A percentile compares a stretch with the other conserved stretches of the same genome.
Conservation (phyloP, 2,797 vertebrate species). For the Premnoplex brunnescens region DNA sequence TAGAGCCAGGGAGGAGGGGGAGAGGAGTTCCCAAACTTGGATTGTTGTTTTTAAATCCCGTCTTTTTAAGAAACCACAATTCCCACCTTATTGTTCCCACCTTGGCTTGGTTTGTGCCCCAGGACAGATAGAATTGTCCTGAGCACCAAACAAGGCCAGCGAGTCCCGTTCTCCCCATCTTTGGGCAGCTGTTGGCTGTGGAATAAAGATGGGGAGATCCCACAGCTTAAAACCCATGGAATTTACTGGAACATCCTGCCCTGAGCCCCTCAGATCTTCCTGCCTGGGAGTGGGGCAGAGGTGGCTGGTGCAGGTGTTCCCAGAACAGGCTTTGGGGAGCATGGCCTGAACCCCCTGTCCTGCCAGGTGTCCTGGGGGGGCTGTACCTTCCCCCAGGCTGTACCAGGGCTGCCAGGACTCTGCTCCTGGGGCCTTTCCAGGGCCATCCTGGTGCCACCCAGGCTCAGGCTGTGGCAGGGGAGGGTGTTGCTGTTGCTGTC, state of each 20-base stretch:
- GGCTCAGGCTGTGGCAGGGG: neutral
- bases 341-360: rapidly evolving
- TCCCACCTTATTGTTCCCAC: neutral
- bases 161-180: neutral
- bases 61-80: neutral
- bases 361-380: neutral
- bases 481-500: neutral
- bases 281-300: neutral
- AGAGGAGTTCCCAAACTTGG: neutral
- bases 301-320: rapidly evolving
- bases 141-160: neutral
- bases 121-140: neutral
- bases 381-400: no score
- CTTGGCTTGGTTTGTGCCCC: neutral
- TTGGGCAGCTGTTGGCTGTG: neutral
- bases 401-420: neutral
- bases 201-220: neutral
- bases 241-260: neutral
- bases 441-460: neutral
- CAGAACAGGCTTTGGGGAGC: neutral
- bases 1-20: neutral
- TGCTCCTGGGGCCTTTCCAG: neutral
- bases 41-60: neutral
- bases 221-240: neutral
- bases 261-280: neutral